Percentiles rank a stretch among this genome's conserved stretches.
Conservation (phyloP, 2,113 vertebrate genomes). For the Egretta garzetta region DNA sequence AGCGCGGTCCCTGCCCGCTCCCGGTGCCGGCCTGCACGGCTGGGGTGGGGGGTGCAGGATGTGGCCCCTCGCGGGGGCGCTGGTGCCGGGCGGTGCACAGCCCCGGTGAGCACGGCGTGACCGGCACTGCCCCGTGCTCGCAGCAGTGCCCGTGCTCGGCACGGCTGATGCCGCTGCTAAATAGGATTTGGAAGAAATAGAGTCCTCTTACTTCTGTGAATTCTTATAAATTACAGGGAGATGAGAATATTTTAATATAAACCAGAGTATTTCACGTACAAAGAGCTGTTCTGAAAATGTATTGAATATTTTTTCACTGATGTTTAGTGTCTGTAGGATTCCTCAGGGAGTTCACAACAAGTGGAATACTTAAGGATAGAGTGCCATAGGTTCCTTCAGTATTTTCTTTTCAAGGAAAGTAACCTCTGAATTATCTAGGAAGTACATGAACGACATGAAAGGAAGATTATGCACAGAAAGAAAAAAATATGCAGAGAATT, state of each 20-base stretch:
- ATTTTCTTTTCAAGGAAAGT: constrained; percentile 77
- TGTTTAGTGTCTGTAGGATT: constrained; percentile 67
- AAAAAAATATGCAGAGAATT: constrained; percentile 77
- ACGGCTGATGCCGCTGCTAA: neutral
- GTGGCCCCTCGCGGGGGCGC: accelerated
- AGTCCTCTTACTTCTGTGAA: constrained; percentile 18
- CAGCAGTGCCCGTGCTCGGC: accelerated
- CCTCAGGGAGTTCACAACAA: constrained; percentile 77
- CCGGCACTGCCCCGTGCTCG: accelerated
- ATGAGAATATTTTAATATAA: constrained; percentile 75
- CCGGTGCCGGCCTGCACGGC: neutral
- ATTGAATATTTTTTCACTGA: constrained; percentile 64
- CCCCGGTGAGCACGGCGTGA: neutral
- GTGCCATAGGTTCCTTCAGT: constrained; percentile 73
- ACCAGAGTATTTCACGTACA: constrained; percentile 66
- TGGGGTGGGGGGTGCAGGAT: neutral
- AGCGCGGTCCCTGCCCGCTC: neutral
- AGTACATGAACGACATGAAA: constrained; percentile 75
- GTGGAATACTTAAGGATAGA: constrained; percentile 77
- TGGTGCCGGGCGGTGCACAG: accelerated
- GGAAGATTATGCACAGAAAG: constrained; percentile 64
- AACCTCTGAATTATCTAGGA: constrained; percentile 77
- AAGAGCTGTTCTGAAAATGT: constrained; percentile 68
- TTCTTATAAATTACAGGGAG: constrained; percentile 62
- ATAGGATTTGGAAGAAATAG: neutral